Evolutionary conservation across 2,113 vertebrate genomes (phyloP).

Genomic region (western clawed frog (Xenopus tropicalis)): UCB_Xtro_10.0 CM004444.2:82994001-82994500

Average conservation of each 20-base stretch:
- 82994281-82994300: conserved; percentile 22
- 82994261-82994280: conserved; percentile 28
- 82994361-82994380: neutral
- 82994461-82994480: neutral
- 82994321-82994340: conserved; percentile 31
- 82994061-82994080: too few relatives aligned
- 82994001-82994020: too few relatives aligned
- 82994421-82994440: conserved; percentile 14
- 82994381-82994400: conserved; percentile 30
- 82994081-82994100: neutral
- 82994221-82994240: conserved; percentile 22
- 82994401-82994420: conserved; percentile 17
- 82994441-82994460: conserved; percentile 10
- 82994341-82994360: conserved; percentile 14
- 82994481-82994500: too few relatives aligned
- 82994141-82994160: neutral
- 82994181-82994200: conserved; percentile 17
- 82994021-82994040: too few relatives aligned
- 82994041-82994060: too few relatives aligned
- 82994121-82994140: neutral
- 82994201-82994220: conserved; percentile 13
- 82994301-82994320: conserved; percentile 23
- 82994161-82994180: neutral
- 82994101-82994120: neutral
- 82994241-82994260: conserved; percentile 15